Conservation (phyloP, 2,113 vertebrate species). For the Chiloscyllium plagiosum region DNA sequence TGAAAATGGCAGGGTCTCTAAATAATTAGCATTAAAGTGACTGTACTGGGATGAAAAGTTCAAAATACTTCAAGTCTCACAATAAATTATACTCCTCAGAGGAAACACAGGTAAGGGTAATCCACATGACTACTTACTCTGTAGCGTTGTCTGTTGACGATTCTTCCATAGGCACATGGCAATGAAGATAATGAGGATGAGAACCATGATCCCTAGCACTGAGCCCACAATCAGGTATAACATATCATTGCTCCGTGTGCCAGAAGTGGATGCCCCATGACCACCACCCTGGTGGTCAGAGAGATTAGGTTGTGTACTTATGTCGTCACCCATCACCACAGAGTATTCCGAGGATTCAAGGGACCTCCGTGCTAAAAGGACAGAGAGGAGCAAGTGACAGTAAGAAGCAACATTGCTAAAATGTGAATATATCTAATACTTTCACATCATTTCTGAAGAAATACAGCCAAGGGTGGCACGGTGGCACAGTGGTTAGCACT, state of each 20-base stretch:
- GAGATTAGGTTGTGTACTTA: slow-evolving; percentile 47
- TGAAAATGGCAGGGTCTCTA: background rate
- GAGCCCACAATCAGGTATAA: slow-evolving; percentile 87
- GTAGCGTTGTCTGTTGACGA: slow-evolving; percentile 77
- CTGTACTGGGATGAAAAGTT: background rate
- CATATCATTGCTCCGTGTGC: slow-evolving; percentile 63
- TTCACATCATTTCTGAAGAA: too few species aligned
- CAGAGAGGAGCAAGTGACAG: slow-evolving; percentile 19
- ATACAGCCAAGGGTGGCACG: too few species aligned
- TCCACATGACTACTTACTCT: slow-evolving; percentile 68
- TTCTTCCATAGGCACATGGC: slow-evolving; percentile 93
- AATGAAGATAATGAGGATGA: slow-evolving; percentile 85
- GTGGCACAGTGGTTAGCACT: too few species aligned
- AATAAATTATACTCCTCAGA: background rate
- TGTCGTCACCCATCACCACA: slow-evolving; percentile 54
- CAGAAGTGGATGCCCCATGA: slow-evolving; percentile 42
- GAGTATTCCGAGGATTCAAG: slow-evolving; percentile 74
- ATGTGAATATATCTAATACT: background rate
- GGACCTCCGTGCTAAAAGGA: slow-evolving; percentile 54
- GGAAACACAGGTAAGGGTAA: background rate
- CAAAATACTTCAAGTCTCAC: background rate
- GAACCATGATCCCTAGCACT: slow-evolving; percentile 83
- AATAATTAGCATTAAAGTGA: background rate
- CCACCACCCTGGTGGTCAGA: slow-evolving; percentile 39
- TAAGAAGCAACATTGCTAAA: background rate